Conservation (phyloP, 2,113 vertebrate genomes). For the Coregonus clupeaformis region DNA sequence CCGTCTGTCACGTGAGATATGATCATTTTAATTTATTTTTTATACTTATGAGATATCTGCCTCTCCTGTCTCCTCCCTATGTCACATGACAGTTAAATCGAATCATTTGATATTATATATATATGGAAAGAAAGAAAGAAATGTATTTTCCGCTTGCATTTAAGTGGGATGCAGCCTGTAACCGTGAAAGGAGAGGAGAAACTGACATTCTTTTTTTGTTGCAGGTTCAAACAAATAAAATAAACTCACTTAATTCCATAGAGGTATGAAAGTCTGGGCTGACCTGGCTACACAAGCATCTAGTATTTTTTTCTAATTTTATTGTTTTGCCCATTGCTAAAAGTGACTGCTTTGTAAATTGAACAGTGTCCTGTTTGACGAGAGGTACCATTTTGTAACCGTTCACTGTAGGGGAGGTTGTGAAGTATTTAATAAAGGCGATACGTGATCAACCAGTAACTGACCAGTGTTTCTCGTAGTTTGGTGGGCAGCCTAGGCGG, state of each 20-base stretch:
- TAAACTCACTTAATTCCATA: constrained; percentile 7
- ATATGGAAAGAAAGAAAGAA: background rate
- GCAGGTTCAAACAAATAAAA: constrained; percentile 33
- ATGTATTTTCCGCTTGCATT: constrained; percentile 1
- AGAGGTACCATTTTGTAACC: constrained; percentile 73
- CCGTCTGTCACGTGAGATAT: constrained; percentile 56
- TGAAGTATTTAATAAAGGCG: constrained; percentile 77
- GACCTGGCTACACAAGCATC: constrained; percentile 3
- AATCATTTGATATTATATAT: constrained; percentile 50
- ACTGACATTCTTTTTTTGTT: background rate
- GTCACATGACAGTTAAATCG: constrained; percentile 37
- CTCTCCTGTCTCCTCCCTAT: constrained; percentile 16
- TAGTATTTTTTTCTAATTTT: constrained; percentile 33
- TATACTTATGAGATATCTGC: constrained; percentile 61
- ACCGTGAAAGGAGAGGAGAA: constrained; percentile 25
- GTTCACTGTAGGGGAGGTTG: constrained; percentile 70
- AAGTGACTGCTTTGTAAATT: constrained; percentile 44
- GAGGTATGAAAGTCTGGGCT: constrained; percentile 7
- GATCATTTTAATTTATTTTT: constrained; percentile 80
- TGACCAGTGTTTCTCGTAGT: background rate
- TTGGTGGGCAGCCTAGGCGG: background rate
- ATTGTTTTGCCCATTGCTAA: constrained; percentile 46
- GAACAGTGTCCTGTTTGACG: constrained; percentile 55
- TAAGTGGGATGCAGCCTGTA: constrained; percentile 28
- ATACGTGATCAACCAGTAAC: constrained; percentile 56